These are phyloP conservation scores for Eptesicus fuscus DNA, from an alignment of 2,113 vertebrate species.

Conservation along the genomic window DNA sequence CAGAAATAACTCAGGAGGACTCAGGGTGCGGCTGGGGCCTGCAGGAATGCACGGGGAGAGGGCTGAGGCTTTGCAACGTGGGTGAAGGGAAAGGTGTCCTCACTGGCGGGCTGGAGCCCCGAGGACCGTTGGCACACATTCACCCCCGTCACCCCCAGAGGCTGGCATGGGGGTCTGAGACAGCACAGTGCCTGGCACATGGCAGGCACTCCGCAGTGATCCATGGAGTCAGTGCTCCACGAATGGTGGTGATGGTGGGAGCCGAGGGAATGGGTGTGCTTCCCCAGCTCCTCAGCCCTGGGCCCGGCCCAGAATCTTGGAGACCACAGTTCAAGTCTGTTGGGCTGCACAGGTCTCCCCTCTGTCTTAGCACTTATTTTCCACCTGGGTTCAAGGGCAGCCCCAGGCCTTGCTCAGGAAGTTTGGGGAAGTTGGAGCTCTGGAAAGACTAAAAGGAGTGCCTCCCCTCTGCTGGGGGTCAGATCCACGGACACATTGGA, in stretches of 20 bases:
- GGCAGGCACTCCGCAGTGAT: accelerated
- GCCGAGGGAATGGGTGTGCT: background rate
- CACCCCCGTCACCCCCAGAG: background rate
- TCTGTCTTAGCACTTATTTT: background rate
- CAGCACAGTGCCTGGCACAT: background rate
- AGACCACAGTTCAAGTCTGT: background rate
- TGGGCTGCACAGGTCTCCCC: background rate
- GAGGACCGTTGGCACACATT: accelerated
- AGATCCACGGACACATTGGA: background rate
- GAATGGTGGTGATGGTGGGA: background rate
- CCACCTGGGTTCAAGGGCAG: background rate
- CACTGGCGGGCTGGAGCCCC: background rate
- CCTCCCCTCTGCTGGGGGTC: background rate
- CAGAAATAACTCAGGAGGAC: background rate
- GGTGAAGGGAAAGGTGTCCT: background rate
- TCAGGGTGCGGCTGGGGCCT: background rate
- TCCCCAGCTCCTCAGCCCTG: background rate
- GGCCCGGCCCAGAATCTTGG: accelerated
- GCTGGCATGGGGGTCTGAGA: background rate
- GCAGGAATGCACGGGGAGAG: too few species aligned
- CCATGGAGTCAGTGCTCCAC: too few species aligned
- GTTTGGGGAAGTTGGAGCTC: background rate
- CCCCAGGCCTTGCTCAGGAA: background rate
- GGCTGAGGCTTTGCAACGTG: background rate
- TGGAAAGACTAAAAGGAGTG: background rate